These are phyloP conservation scores for Falcaria lacertinaria DNA, from an alignment of 2,888 invertebrate species.

Conservation along the genomic window DNA sequence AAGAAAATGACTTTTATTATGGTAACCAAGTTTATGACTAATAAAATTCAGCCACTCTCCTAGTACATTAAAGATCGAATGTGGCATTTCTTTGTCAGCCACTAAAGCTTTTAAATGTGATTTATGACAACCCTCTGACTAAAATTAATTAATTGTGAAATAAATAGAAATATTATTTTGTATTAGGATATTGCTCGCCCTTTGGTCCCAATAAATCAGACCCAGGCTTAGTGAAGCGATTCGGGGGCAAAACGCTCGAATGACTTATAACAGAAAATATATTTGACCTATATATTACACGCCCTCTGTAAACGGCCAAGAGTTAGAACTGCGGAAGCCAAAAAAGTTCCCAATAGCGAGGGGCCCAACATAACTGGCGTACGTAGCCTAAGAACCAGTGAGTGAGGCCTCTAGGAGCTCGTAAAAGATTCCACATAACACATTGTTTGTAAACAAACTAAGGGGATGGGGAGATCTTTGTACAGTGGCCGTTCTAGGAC, in stretches of 20 bases:
- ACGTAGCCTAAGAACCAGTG: constrained; percentile 30
- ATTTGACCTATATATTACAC: constrained; percentile 57
- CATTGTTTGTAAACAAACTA: constrained; percentile 14
- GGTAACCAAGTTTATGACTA: no score
- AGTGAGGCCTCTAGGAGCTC: constrained; percentile 22
- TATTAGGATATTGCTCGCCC: constrained; percentile 37
- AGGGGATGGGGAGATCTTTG: constrained; percentile 24
- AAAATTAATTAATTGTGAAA: constrained; percentile 4
- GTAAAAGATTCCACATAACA: constrained; percentile 7
- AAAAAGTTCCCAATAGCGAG: constrained; percentile 9
- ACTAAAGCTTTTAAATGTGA: no score
- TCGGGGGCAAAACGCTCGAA: constrained; percentile 54
- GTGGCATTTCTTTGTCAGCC: no score
- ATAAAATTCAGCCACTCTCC: no score
- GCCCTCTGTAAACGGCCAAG: constrained; percentile 24
- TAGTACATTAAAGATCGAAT: no score
- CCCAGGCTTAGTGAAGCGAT: constrained; percentile 55
- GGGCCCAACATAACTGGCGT: constrained; percentile 30
- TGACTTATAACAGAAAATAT: constrained; percentile 70
- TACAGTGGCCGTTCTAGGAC: constrained; percentile 26
- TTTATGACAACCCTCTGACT: background rate
- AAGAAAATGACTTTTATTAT: no score
- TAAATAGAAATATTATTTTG: constrained; percentile 29
- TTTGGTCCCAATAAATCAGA: constrained; percentile 52
- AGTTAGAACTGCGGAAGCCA: constrained; percentile 16